Evolutionary conservation across 2,797 vertebrate species (phyloP).

Genomic region (Morus bassanus): DNA sequence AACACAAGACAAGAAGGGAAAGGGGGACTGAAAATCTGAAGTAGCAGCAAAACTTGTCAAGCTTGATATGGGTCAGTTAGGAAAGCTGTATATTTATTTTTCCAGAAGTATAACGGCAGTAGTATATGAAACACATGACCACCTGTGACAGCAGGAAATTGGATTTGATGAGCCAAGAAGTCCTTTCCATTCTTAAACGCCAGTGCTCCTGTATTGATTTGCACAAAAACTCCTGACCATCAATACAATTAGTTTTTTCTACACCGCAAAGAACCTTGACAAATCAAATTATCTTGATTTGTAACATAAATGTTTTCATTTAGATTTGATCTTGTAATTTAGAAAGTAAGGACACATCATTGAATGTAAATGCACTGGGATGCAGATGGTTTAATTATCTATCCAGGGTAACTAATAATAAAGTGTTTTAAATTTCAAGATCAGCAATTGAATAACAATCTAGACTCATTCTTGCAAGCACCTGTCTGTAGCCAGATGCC

Average conservation of each 20-base stretch:
- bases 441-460: neutral
- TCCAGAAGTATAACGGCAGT: neutral
- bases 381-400: neutral
- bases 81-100: neutral
- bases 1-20: neutral
- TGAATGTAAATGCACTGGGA: neutral
- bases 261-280: neutral
- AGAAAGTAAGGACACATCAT: neutral
- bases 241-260: neutral
- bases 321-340: neutral
- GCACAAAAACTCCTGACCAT: neutral
- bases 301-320: neutral
- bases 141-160: neutral
- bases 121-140: neutral
- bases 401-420: neutral
- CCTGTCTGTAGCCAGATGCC: neutral
- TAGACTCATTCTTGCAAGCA: neutral
- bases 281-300: neutral
- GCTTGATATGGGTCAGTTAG: neutral
- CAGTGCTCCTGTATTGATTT: neutral
- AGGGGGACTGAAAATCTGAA: neutral
- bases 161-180: neutral
- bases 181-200: neutral
- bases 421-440: neutral
- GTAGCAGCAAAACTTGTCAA: neutral